These are phyloP conservation scores for Etheostoma perlongum DNA, from an alignment of 2,797 vertebrate species.

Conservation along the genomic window DNA sequence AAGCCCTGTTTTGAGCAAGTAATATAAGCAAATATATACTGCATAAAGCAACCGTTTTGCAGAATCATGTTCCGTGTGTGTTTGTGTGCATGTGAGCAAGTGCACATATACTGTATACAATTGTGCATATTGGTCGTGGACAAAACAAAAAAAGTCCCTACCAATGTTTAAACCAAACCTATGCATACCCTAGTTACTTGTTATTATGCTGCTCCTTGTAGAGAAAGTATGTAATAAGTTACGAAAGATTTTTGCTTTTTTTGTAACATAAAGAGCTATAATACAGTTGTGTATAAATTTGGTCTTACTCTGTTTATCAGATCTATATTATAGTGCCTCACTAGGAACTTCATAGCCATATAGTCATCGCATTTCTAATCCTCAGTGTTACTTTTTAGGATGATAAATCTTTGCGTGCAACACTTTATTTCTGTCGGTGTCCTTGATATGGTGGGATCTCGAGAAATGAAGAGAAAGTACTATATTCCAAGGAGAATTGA, in stretches of 20 bases:
- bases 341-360: neutral
- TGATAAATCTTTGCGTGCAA: slow-evolving; percentile 6
- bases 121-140: neutral
- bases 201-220: neutral
- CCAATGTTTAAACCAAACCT: neutral
- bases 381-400: neutral
- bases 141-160: neutral
- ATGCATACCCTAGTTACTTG: neutral
- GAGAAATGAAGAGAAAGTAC: neutral
- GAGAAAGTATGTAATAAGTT: neutral
- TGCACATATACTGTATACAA: neutral
- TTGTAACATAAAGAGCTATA: neutral
- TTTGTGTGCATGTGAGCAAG: too few species aligned
- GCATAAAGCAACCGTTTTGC: neutral
- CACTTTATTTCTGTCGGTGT: slow-evolving; percentile 1
- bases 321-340: neutral
- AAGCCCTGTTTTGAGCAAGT: neutral
- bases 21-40: neutral
- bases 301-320: neutral
- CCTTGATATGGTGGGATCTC: neutral
- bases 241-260: slow-evolving; percentile 1
- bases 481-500: slow-evolving; percentile 7
- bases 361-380: slow-evolving; percentile 3
- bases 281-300: slow-evolving; percentile 9
- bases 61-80: too few species aligned